A percentile compares a stretch with the other conserved stretches of the same genome.
Conservation (phyloP, 64 coral and sea anemone species). For the Cladopsammia gracilis region DNA sequence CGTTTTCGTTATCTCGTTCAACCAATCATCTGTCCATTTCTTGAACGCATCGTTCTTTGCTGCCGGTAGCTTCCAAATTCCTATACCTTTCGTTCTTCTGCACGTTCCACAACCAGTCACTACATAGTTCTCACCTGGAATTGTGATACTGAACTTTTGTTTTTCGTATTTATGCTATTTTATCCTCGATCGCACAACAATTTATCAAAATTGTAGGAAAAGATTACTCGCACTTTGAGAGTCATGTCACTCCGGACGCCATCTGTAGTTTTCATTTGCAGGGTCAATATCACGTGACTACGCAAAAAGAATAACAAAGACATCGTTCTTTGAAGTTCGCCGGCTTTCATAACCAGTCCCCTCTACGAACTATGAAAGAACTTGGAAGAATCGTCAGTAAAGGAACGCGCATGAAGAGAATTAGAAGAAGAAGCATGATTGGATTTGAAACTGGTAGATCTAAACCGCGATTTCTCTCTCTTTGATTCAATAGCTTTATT, state of each 20-base stretch:
- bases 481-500: no score
- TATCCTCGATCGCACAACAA: background rate
- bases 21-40: constrained; percentile 27
- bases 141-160: background rate
- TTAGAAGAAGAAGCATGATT: no score
- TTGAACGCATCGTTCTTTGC: constrained; percentile 31
- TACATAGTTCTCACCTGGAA: constrained; percentile 6
- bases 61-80: constrained; percentile 12
- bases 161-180: no score
- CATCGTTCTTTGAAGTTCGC: no score
- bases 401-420: no score
- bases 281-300: constrained; percentile 23
- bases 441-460: no score
- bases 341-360: no score
- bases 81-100: constrained; percentile 2
- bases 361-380: no score
- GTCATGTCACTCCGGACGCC: background rate
- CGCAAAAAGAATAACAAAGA: no score
- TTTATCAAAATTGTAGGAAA: background rate
- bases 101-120: background rate
- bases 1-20: constrained; percentile 22
- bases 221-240: background rate
- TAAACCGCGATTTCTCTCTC: no score
- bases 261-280: constrained; percentile 3
- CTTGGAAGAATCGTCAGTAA: no score